A percentile compares a stretch with the other conserved stretches of the same genome.
Conservation (phyloP, 2,797 vertebrate species). For the Enteromius mattozi region DNA sequence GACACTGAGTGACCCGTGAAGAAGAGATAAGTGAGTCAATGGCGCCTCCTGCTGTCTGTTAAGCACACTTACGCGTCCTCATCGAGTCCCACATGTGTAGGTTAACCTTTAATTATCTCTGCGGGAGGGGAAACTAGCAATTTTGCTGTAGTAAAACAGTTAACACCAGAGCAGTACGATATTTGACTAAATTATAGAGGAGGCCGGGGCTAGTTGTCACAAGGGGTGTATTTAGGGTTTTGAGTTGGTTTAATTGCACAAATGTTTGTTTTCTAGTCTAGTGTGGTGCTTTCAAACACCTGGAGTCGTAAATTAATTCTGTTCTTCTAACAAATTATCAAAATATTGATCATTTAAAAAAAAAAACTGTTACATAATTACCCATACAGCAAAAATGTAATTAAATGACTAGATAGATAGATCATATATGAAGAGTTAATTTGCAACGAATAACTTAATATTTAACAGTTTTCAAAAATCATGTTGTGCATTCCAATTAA, state of each 20-base stretch:
- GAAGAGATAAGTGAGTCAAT: background rate
- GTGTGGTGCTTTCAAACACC: background rate
- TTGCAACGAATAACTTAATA: no score
- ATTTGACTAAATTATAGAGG: background rate
- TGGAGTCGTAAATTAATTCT: background rate
- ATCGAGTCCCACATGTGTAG: background rate
- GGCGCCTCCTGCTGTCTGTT: conserved; percentile 13
- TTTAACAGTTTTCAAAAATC: no score
- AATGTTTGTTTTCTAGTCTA: conserved; percentile 2
- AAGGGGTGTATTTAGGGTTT: background rate
- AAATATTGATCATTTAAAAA: background rate
- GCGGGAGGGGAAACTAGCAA: background rate
- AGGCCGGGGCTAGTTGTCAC: background rate
- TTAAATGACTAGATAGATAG: background rate
- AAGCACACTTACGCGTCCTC: background rate
- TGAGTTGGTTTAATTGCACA: background rate
- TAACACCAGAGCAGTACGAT: conserved; percentile 3
- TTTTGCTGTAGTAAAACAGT: conserved; percentile 5
- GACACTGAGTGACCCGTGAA: background rate
- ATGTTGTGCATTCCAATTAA: no score
- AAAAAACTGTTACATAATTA: background rate
- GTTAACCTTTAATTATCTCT: background rate
- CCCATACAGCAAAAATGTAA: background rate
- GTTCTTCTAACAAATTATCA: background rate
- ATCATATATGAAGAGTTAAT: no score